These are phyloP conservation scores for Phalacrocorax carbo DNA, from an alignment of 2,113 vertebrate genomes.

Conservation along the genomic window DNA sequence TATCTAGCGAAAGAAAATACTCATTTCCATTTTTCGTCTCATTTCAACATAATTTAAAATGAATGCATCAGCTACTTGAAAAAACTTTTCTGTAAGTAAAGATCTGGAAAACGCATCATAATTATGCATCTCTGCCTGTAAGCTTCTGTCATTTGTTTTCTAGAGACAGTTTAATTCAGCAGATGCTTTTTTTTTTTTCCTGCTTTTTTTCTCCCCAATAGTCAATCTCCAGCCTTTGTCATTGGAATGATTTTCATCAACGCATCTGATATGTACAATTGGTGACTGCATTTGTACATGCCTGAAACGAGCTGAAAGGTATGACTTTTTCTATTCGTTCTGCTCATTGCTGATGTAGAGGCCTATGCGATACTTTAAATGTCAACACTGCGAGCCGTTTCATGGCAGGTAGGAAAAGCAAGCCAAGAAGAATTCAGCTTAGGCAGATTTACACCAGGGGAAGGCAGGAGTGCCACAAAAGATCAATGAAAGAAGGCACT, in stretches of 20 bases:
- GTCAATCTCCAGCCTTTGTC: neutral
- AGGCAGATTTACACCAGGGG: neutral
- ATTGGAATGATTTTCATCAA: neutral
- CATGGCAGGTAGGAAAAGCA: neutral
- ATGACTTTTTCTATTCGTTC: neutral
- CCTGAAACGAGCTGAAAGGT: neutral
- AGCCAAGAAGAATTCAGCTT: neutral
- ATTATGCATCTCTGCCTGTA: neutral
- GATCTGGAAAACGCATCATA: neutral
- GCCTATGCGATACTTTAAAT: neutral
- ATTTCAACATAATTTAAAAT: neutral
- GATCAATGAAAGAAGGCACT: neutral
- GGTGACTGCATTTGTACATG: neutral
- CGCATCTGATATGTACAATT: neutral
- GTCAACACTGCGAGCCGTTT: neutral
- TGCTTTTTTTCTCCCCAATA: neutral
- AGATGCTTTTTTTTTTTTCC: rapidly evolving
- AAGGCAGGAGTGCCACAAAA: neutral
- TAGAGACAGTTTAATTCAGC: neutral
- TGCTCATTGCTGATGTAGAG: neutral
- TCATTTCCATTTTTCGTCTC: neutral
- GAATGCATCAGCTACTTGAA: neutral
- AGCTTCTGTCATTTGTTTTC: neutral
- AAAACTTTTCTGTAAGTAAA: neutral
- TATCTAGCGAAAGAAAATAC: neutral